Conservation (phyloP, 2,888 invertebrate genomes). For the Tenthredo amoena region DNA sequence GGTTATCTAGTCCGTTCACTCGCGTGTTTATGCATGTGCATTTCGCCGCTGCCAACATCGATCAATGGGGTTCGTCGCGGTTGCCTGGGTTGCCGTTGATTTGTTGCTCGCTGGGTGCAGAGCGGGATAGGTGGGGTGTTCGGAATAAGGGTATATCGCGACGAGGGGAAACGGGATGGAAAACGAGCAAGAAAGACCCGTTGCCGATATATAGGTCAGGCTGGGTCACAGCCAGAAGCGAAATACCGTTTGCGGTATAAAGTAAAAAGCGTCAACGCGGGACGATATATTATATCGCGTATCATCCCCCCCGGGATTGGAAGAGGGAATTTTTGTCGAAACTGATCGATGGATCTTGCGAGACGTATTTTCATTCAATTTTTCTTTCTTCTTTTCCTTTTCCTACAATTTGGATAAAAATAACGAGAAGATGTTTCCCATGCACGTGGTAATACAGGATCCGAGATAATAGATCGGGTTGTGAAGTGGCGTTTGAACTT, state of each 20-base stretch:
- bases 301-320: neutral
- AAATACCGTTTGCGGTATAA: neutral
- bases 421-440: too few relatives aligned
- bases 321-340: too few relatives aligned
- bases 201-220: constrained; percentile 20
- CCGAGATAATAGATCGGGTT: neutral
- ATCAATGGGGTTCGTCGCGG: constrained; percentile 12
- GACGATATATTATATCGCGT: neutral
- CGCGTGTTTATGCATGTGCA: constrained; percentile 35
- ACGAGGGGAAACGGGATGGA: neutral
- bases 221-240: constrained; percentile 7
- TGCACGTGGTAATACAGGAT: neutral
- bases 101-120: constrained; percentile 6
- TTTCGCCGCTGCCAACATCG: constrained; percentile 5
- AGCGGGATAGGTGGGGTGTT: neutral
- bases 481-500: neutral
- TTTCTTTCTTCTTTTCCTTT: neutral
- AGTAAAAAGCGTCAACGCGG: neutral
- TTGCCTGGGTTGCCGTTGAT: constrained; percentile 35
- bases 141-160: neutral
- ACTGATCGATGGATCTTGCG: too few relatives aligned
- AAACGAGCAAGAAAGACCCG: neutral
- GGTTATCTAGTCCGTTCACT: neutral
- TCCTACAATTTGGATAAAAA: too few relatives aligned
- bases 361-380: too few relatives aligned